phyloP scores from a whole-genome alignment of 1,140 invertebrate genomes.

The Oncopodura yosiiana region DNA sequence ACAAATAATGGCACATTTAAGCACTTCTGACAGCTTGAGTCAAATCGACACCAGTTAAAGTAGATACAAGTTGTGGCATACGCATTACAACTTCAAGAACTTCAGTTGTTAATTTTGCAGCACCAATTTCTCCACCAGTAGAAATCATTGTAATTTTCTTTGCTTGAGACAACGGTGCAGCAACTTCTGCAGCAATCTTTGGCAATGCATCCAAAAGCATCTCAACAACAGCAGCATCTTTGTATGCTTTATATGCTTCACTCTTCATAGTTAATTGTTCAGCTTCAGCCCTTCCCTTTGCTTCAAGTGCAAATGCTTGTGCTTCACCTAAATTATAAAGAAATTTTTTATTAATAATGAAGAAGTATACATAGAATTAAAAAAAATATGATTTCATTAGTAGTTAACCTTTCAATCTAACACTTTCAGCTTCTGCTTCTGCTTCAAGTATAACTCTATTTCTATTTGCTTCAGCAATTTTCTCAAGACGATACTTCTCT shows the following conservation, averaged over 20 bases:
- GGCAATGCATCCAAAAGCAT: conserved; percentile 94
- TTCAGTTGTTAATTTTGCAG: conserved; percentile 85
- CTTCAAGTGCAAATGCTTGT: conserved; percentile 85
- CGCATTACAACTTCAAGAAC: conserved; percentile 82
- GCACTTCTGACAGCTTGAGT: conserved; percentile 52
- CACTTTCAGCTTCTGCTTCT: conserved; percentile 85
- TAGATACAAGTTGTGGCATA: conserved; percentile 80
- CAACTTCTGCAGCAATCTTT: conserved; percentile 90
- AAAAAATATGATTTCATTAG: no score
- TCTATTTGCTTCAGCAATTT: conserved; percentile 83
- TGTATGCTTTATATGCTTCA: conserved; percentile 91
- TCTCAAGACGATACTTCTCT: conserved; percentile 82
- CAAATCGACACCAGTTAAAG: conserved; percentile 85
- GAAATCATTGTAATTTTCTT: conserved; percentile 93
- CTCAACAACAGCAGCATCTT: conserved; percentile 91
- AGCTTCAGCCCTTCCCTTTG: conserved; percentile 87
- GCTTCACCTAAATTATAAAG: background rate
- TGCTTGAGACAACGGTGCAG: conserved; percentile 80
- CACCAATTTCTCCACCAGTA: conserved; percentile 84
- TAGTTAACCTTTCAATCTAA: conserved; percentile 63
- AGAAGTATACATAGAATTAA: no score
- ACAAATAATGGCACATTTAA: no score
- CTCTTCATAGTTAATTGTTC: conserved; percentile 95
- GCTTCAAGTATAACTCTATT: conserved; percentile 76
- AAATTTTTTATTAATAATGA: background rate